Conservation (phyloP, 1,140 invertebrate species). For the silkworm (Bombyx mori) region ASM3026992v2 NC_085126.1:6938501-6939000, state of each 20-base stretch:
- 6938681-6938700: slow-evolving; percentile 35
- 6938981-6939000: slow-evolving; percentile 6
- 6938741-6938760: slow-evolving; percentile 18
- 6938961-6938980: slow-evolving; percentile 26
- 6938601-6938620: slow-evolving; percentile 22
- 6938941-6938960: slow-evolving; percentile 32
- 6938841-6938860: slow-evolving; percentile 42
- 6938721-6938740: slow-evolving; percentile 33
- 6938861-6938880: slow-evolving; percentile 17
- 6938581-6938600: slow-evolving; percentile 31
- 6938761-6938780: slow-evolving; percentile 48
- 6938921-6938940: slow-evolving; percentile 23
- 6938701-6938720: slow-evolving; percentile 53
- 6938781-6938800: slow-evolving; percentile 33
- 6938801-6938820: slow-evolving; percentile 50
- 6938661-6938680: slow-evolving; percentile 1
- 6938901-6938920: slow-evolving; percentile 42
- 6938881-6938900: slow-evolving; percentile 40
- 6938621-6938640: slow-evolving; percentile 11
- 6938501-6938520: slow-evolving; percentile 44
- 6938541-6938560: slow-evolving; percentile 29
- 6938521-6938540: slow-evolving; percentile 28
- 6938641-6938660: neutral
- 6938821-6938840: slow-evolving; percentile 46
- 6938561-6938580: slow-evolving; percentile 28